A percentile compares a stretch with the other conserved stretches of the same genome.
phyloP scores from a whole-genome alignment of 1,140 invertebrate genomes.

The Drosophila suzukii region DNA sequence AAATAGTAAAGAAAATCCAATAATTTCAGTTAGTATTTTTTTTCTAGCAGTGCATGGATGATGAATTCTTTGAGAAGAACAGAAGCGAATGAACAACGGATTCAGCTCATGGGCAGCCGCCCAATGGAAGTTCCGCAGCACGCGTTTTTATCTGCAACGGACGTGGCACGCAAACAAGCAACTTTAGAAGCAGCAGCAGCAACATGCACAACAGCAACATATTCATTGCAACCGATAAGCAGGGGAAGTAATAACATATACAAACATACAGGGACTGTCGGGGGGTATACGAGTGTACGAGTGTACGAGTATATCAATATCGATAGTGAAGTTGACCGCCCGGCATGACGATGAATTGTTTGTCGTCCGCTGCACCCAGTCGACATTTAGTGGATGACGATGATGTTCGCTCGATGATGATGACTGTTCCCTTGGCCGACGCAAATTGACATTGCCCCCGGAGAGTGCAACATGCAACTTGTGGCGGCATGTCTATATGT shows the following conservation, averaged over 20 bases:
- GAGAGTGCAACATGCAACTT: constrained; percentile 38
- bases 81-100: constrained; percentile 16
- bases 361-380: constrained; percentile 61
- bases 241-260: constrained; percentile 9
- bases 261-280: background rate
- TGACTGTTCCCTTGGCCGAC: constrained; percentile 51
- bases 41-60: constrained; percentile 6
- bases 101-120: constrained; percentile 31
- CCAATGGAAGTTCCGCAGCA: constrained; percentile 64
- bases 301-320: too few species aligned
- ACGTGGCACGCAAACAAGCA: constrained; percentile 61
- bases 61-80: constrained; percentile 34
- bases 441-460: constrained; percentile 74
- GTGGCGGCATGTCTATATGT: constrained; percentile 26
- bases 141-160: constrained; percentile 78
- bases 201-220: constrained; percentile 24
- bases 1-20: background rate
- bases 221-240: constrained; percentile 63
- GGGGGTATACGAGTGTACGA: too few species aligned
- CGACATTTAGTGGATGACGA: constrained; percentile 61
- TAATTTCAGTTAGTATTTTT: background rate
- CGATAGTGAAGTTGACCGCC: constrained; percentile 61
- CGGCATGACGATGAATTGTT: constrained; percentile 45
- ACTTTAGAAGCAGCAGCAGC: constrained; percentile 10
- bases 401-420: constrained; percentile 21